A percentile compares a stretch with the other conserved stretches of the same genome.
Conservation (phyloP, 2,797 vertebrate species). For the Eulemur coronatus region DNA sequence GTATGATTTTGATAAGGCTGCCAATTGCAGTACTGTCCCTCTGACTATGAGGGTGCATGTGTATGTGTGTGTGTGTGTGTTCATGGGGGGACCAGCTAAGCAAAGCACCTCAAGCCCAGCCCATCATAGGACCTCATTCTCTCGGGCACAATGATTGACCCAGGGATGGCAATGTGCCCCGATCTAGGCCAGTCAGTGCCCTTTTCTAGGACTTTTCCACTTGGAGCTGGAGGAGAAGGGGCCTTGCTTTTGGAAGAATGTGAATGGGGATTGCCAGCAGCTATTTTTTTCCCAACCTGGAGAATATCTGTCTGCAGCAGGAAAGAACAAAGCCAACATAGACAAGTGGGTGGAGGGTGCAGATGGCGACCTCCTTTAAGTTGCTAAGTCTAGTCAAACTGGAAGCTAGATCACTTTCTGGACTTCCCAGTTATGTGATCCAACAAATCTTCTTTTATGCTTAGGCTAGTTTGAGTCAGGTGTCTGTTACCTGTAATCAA, state of each 20-base stretch:
- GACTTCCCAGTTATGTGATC: background rate
- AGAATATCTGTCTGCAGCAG: background rate
- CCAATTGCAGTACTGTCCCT: background rate
- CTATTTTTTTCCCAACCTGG: background rate
- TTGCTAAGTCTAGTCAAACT: background rate
- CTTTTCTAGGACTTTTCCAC: background rate
- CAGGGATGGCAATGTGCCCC: background rate
- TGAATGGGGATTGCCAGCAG: background rate
- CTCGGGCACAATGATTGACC: background rate
- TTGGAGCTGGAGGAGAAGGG: background rate
- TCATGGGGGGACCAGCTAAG: background rate
- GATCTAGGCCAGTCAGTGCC: background rate
- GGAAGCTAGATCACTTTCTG: background rate
- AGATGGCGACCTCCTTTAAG: background rate
- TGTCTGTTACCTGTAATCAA: constrained; percentile 1
- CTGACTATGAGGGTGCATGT: background rate
- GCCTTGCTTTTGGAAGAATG: background rate
- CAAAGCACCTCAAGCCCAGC: background rate
- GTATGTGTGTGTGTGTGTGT: background rate
- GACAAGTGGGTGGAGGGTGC: background rate
- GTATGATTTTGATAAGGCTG: background rate
- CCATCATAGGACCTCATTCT: background rate
- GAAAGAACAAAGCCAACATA: background rate
- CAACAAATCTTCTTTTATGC: constrained; percentile 11
- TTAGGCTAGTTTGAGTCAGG: background rate